Conservation (phyloP, 2,888 invertebrate genomes). For the Lissonota sp. region DNA sequence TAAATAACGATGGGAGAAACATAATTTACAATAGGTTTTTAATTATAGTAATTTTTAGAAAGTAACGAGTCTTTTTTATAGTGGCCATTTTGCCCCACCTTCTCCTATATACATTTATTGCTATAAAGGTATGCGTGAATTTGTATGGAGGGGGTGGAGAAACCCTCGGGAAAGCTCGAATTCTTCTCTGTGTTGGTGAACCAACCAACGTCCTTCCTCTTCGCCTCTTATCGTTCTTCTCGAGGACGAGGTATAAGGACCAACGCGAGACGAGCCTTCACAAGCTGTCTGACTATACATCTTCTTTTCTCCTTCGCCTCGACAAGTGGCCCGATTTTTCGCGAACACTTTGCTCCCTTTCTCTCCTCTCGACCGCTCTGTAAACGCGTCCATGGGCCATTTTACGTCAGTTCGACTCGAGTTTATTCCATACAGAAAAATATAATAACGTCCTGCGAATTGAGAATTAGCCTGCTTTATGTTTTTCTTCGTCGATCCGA, state of each 20-base stretch:
- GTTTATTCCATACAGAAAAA: neutral
- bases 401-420: constrained; percentile 9
- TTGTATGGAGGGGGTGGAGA: neutral
- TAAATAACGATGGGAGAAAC: no score
- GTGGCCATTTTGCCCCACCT: no score
- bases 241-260: constrained; percentile 56
- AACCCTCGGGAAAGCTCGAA: constrained; percentile 39
- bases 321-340: constrained; percentile 65
- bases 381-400: constrained; percentile 6
- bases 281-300: constrained; percentile 55
- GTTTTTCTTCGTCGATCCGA: no score
- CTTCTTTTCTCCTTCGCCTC: constrained; percentile 54
- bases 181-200: constrained; percentile 49
- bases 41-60: no score
- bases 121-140: no score
- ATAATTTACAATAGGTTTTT: no score
- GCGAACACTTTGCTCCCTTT: constrained; percentile 60
- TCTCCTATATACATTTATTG: no score
- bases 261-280: constrained; percentile 46
- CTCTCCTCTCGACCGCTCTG: constrained; percentile 30
- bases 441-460: no score
- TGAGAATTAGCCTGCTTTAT: no score
- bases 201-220: constrained; percentile 48
- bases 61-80: no score
- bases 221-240: constrained; percentile 42